These are phyloP conservation scores for Koerneria pararmatus DNA, from an alignment of 2,888 invertebrate genomes.

Conservation along the genomic window DNA sequence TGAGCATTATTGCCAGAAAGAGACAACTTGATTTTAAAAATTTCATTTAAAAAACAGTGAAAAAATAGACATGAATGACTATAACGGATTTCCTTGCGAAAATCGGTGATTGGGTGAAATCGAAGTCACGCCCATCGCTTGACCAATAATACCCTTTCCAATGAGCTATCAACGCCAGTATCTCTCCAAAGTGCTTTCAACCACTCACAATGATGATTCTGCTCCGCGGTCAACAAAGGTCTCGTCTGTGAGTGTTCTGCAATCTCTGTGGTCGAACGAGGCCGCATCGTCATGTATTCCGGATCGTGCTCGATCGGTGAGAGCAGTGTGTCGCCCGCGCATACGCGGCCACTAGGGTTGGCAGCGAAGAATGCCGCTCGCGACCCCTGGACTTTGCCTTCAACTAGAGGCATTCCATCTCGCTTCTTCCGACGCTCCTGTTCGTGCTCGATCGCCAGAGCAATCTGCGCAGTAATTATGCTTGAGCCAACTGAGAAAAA, in stretches of 20 bases:
- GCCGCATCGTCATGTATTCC: slow-evolving; percentile 23
- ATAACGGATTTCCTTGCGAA: too few species aligned
- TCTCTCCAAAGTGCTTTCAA: background rate
- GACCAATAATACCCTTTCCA: background rate
- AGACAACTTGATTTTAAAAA: too few species aligned
- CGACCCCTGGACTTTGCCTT: background rate
- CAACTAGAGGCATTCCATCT: too few species aligned
- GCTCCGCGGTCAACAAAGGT: slow-evolving; percentile 19
- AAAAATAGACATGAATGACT: background rate
- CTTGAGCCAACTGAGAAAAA: too few species aligned
- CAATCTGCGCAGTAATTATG: slow-evolving; percentile 15
- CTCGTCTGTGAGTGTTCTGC: slow-evolving; percentile 19
- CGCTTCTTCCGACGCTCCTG: slow-evolving; percentile 14
- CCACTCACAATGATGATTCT: slow-evolving; percentile 14
- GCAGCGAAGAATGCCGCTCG: background rate
- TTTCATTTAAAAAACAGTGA: background rate
- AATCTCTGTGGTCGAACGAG: background rate
- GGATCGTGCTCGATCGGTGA: slow-evolving; percentile 22
- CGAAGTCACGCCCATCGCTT: too few species aligned
- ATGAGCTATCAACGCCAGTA: background rate
- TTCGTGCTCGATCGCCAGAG: slow-evolving; percentile 11
- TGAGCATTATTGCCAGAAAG: too few species aligned
- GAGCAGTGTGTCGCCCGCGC: slow-evolving; percentile 14
- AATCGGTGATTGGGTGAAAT: too few species aligned
- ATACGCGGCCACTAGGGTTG: slow-evolving; percentile 13